Evolutionary conservation across 1,140 invertebrate species (phyloP), one percentile per base, ranked within the genome.

Genomic region (Aplysia californica): DNA sequence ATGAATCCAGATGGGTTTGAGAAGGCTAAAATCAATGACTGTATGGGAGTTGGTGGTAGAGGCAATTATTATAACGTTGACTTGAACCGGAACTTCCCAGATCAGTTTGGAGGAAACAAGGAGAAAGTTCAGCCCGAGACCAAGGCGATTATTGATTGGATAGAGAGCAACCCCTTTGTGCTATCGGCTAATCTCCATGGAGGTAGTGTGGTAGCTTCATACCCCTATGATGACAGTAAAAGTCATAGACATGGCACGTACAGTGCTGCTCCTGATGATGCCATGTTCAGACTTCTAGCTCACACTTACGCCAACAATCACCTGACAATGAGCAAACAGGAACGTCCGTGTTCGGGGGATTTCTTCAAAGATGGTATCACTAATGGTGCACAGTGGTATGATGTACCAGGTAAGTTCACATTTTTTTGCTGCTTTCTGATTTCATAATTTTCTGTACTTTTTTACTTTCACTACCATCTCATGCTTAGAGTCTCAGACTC

Each of bases 1-100:
- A 97, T 99, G 96, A 99, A 99, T 91, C 98, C 98, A 0, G 98
- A 99, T 91, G 98, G 98, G 18, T 99, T 98, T 90, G 97, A 98
- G 91, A 91, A 76, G 21, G 83, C 90, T 41, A 66, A 75, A 33
- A 86, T 85, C 61, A 83, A 81, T 31, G 79, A 85, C 64, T 88
- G 88, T 82, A 41, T 31, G 82, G 0, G 5, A 93, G 31, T 44
- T 1, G 29, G 18, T 39, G 97, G 98, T 20, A 91, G 98, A 81
- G 84, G 85, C 3, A 99, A 99, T 90, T 94, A 94, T 0, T 90
- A 97, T 83, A 85, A 92, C 39, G 90, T 97, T 1, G 98, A 99
- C 89, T 90, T 99, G 0, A 99, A 99, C 89, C 92, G 98, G 85
- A 98, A 99, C 90, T 99, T 99, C 86, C 98, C 98, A 0, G 96